Base-by-base conservation (phyloP, 1,140 invertebrate species). In the Pteromalus puparum region DNA sequence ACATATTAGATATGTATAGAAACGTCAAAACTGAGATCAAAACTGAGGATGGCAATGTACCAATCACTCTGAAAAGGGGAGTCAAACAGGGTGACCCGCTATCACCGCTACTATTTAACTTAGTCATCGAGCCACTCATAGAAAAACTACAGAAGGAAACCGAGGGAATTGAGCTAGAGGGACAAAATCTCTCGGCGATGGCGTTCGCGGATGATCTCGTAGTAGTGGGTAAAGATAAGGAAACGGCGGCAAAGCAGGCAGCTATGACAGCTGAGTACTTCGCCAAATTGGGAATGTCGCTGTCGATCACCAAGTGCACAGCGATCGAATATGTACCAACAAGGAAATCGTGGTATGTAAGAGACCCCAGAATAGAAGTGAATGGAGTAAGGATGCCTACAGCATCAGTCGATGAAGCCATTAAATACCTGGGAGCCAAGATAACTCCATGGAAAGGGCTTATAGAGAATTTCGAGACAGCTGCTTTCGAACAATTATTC, bases 181-280 rank as follows among this genome's bases (percentile, higher is more conserved):
- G 73, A 1, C 80, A 79, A 21, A 65, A 24, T 2, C 26, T 89
- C 10, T 90, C 89, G 6, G 87, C 89, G 0, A 78, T 92, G 28
- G 92, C 90, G 0, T 93, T 91, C 76, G 92, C 93, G 9, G 92
- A 93, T 75, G 93, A 94, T 77, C 53, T 93, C 4, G 80, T 92
- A 5, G 15, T 28, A 38, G 3, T 74, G 0, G 73, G 28, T 6
- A 42, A 10, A 21, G n/a, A 24, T 12, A n/a, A 5, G 21, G 21
- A 18, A 2, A 15, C 7, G 21, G 73, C 73, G 1, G 18, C 3
- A 4, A n/a, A n/a, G 1, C 34, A 74, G n/a, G 13, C 34, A 2
- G 2, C 18, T 1, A 74, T 42, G 3, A 42, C 26, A 86, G 53
- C 0, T 18, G 53, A 2, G 15, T 88, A 0, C 68, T 90, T 0